Evolutionary conservation across 2,888 invertebrate species (phyloP), one percentile per base, ranked within the genome.

Genomic region (Plagodis pulveraria): DNA sequence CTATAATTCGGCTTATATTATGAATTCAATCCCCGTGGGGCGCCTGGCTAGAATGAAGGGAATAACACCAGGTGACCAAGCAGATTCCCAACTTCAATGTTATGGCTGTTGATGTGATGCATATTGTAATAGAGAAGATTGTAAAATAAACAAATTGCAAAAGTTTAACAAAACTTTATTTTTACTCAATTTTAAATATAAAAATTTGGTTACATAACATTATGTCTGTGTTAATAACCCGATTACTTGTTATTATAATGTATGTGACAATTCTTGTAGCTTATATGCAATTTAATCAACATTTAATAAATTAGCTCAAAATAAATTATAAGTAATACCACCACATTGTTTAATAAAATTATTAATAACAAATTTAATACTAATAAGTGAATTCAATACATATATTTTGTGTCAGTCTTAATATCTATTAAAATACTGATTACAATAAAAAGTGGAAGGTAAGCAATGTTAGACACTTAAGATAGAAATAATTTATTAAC

Each of bases 351-450:
- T 69, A 73, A 70, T 73, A 77, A 80, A 78, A 81, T 76, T 78
- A 77, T 73, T 62, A 80, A 81, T 81, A 78, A 82, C 74, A 78
- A 76, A 83, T 40, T 84, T 85, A 90, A 89, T 89, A 89, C 87
- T 89, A 84, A 85, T 45, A 58, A 53, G 80, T 82, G 78, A 83
- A 81, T 83, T 82, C 76, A 84, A 86, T 87, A 88, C 83, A 88
- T 66, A 84, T 74, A 22, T 83, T 86, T 56, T 53, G 86, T 84
- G 87, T 91, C 91, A 91, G 91, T 91, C 91, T 91, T 91, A 91
- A 84, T 67, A 84, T 84, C 87, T 90, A 89, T 84, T 77, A 80
- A 84, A 89, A 90, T 90, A 91, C 89, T 90, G 89, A 80, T 83
- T 83, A 83, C 78, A 86, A 79, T 82, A 76, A 78, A 72, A 75